A percentile compares a stretch with the other conserved stretches of the same genome.
Evolutionary conservation across 2,888 invertebrate species (phyloP).

Genomic region (Hypomecis punctinalis): DNA sequence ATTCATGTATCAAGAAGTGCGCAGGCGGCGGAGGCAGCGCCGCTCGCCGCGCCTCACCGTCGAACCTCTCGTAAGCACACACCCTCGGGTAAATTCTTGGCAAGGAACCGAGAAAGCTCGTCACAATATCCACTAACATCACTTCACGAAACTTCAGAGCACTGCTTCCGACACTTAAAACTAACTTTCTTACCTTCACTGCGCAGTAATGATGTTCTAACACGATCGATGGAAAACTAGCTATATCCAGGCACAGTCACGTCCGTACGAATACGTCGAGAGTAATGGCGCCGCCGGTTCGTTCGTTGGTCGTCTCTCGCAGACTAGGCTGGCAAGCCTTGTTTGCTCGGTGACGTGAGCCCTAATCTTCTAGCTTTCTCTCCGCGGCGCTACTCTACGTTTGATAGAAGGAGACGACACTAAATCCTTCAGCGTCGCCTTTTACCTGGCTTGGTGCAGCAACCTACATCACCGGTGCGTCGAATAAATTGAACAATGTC

Average conservation of each 20-base stretch:
- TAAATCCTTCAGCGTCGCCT: constrained; percentile 48
- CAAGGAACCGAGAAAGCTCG: constrained; percentile 81
- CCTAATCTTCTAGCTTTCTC: constrained; percentile 61
- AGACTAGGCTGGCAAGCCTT: constrained; percentile 81
- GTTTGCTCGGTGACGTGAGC: constrained; percentile 79
- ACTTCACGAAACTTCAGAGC: constrained; percentile 65
- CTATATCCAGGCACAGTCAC: constrained; percentile 79
- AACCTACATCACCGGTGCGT: constrained; percentile 78
- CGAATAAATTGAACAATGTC: constrained; percentile 73
- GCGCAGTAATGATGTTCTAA: constrained; percentile 81
- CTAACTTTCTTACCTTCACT: constrained; percentile 80
- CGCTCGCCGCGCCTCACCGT: constrained; percentile 68
- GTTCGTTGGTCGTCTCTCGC: constrained; percentile 76
- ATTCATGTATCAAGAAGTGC: constrained; percentile 56
- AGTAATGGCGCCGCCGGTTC: constrained; percentile 80
- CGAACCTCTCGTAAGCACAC: constrained; percentile 77
- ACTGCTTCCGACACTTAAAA: constrained; percentile 76
- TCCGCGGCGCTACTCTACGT: constrained; percentile 18
- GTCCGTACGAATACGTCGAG: constrained; percentile 79
- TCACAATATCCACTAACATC: constrained; percentile 56
- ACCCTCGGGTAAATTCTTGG: constrained; percentile 82
- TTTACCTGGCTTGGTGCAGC: constrained; percentile 75
- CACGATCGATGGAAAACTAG: constrained; percentile 80
- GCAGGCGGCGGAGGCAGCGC: constrained; percentile 65
- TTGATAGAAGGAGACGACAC: constrained; percentile 55